phyloP scores from a whole-genome alignment of 2,797 vertebrate genomes.

The Brachyalestes nurse region DNA sequence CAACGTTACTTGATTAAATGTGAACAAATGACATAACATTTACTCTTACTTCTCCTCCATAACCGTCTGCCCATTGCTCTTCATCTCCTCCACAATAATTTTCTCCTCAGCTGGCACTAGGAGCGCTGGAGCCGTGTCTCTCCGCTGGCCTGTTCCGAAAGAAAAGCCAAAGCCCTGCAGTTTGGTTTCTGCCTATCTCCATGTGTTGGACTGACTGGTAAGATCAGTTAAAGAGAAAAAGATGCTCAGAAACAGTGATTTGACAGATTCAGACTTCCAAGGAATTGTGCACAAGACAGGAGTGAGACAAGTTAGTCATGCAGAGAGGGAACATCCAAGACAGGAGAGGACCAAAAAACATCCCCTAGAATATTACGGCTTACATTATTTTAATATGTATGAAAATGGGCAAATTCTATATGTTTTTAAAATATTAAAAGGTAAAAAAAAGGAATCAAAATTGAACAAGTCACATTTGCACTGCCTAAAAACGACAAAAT shows the following conservation, averaged over 20 bases:
- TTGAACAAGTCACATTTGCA: background rate
- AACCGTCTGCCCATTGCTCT: conserved; percentile 94
- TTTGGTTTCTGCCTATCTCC: conserved; percentile 53
- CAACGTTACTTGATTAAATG: background rate
- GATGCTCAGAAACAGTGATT: conserved; percentile 25
- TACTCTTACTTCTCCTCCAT: conserved; percentile 93
- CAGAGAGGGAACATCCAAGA: conserved; percentile 46
- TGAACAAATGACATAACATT: background rate
- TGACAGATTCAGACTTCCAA: conserved; percentile 39
- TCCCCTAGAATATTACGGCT: background rate
- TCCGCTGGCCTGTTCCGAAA: conserved; percentile 84
- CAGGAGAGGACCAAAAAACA: background rate
- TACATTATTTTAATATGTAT: background rate
- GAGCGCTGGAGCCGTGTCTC: conserved; percentile 90
- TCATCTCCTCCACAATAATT: conserved; percentile 93
- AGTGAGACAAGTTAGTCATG: conserved; percentile 60
- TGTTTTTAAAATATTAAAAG: background rate
- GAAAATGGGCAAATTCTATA: background rate
- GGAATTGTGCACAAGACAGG: conserved; percentile 38
- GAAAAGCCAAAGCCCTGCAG: conserved; percentile 51
- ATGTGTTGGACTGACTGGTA: conserved; percentile 29
- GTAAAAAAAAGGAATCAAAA: background rate
- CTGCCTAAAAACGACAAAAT: conserved; percentile 40
- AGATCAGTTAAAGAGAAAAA: conserved; percentile 26
- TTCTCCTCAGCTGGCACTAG: conserved; percentile 95